phyloP scores from a whole-genome alignment of 2,797 vertebrate genomes.

The Hozukius guyotensis region DNA sequence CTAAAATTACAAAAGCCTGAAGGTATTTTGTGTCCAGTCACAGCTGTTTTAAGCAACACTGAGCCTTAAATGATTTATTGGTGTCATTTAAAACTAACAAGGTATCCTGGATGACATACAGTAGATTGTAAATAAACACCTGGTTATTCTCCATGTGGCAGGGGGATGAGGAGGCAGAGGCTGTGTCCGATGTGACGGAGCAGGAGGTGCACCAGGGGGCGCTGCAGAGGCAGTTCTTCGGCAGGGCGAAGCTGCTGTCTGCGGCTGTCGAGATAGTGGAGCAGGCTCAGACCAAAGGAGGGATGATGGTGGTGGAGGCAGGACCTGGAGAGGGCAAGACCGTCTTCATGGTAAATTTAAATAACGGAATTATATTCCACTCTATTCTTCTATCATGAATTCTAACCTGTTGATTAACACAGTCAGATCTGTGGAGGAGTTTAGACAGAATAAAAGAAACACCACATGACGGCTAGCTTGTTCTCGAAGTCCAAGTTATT shows the following conservation, averaged over 20 bases:
- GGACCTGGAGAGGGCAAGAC: constrained; percentile 88
- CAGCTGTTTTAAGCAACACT: neutral
- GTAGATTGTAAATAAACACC: neutral
- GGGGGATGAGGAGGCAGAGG: constrained; percentile 54
- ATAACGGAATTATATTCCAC: neutral
- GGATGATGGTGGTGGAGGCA: constrained; percentile 83
- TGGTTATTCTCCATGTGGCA: constrained; percentile 7
- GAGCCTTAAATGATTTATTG: neutral
- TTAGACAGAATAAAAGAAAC: neutral
- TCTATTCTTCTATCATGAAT: neutral
- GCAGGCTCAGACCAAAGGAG: constrained; percentile 69
- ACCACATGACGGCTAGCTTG: neutral
- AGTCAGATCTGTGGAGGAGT: neutral
- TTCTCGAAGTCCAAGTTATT: neutral
- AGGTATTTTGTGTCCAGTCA: neutral
- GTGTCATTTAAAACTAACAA: neutral
- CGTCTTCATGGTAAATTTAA: constrained; percentile 85
- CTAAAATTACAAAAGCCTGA: neutral
- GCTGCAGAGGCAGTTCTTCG: constrained; percentile 78
- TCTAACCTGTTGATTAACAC: neutral
- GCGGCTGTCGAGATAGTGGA: constrained; percentile 64
- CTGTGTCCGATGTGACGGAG: constrained; percentile 62
- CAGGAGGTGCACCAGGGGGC: constrained; percentile 85
- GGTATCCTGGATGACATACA: neutral
- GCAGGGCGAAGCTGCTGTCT: constrained; percentile 77